Percentiles rank a stretch among this genome's conserved stretches.
Evolutionary conservation across 2,797 vertebrate species (phyloP).

Genomic region (Podargus strigoides): DNA sequence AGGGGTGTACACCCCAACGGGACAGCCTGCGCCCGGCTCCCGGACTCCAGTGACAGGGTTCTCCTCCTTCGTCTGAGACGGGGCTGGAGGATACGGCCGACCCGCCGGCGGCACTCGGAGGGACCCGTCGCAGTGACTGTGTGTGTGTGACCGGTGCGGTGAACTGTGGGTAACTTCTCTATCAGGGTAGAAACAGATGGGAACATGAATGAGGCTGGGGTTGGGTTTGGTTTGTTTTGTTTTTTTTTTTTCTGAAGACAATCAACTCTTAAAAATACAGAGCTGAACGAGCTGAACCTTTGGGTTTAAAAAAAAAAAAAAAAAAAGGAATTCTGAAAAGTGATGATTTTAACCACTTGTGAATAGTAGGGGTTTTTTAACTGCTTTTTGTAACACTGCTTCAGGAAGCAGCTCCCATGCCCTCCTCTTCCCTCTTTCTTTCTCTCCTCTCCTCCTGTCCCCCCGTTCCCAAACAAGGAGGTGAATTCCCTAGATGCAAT

Average conservation of each 20-base stretch:
- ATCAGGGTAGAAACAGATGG: conserved; percentile 63
- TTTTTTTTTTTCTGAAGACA: conserved; percentile 61
- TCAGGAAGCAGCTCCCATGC: conserved; percentile 62
- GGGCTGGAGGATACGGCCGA: not conserved
- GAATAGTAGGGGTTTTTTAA: conserved; percentile 71
- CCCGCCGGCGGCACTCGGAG: not conserved
- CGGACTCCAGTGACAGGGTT: conserved; percentile 94
- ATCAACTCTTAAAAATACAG: conserved; percentile 51
- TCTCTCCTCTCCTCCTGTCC: conserved; percentile 20
- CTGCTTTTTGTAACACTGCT: conserved; percentile 72
- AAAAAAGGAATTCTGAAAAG: conserved; percentile 45
- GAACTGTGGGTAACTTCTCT: conserved; percentile 52
- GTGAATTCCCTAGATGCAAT: conserved; percentile 53
- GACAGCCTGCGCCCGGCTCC: conserved; percentile 84
- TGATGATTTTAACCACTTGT: conserved; percentile 67
- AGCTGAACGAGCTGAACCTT: conserved; percentile 64
- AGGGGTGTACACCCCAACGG: conserved; percentile 86
- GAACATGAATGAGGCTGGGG: conserved; percentile 48
- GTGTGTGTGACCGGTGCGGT: not conserved
- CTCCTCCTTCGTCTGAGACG: conserved; percentile 92
- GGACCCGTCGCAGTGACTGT: not conserved
- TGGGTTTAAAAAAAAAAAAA: conserved; percentile 11
- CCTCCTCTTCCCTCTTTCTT: conserved; percentile 51
- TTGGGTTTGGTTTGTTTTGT: not conserved
- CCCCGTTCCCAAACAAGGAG: conserved; percentile 58